Conservation (phyloP, 2,113 vertebrate genomes). For the Peromyscus leucopus region DNA sequence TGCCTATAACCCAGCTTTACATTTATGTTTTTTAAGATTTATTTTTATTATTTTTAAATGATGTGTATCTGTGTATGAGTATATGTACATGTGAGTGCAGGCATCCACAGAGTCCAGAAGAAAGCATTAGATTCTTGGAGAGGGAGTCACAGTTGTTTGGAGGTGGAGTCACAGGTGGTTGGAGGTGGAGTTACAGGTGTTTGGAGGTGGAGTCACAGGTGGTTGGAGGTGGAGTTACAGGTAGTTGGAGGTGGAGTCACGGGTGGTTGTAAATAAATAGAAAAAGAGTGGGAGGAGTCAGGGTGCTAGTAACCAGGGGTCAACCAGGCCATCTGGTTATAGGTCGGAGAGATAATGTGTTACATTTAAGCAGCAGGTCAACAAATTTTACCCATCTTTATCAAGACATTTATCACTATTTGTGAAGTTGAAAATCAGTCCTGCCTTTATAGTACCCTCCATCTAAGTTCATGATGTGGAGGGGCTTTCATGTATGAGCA, state of each 20-base stretch:
- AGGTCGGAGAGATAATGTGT: background rate
- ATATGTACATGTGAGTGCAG: background rate
- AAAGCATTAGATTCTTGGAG: background rate
- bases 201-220: no score
- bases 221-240: no score
- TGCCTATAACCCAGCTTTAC: background rate
- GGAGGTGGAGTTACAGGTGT: no score
- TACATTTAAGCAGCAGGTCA: background rate
- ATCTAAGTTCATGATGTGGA: slow-evolving; percentile 21
- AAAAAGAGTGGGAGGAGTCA: background rate
- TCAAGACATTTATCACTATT: background rate
- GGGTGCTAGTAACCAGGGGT: background rate
- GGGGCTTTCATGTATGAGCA: background rate
- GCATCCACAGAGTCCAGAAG: background rate
- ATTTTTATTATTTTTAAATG: background rate
- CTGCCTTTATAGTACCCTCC: background rate
- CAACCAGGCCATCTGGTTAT: background rate
- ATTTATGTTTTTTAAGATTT: background rate
- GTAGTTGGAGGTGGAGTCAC: no score
- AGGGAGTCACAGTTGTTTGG: background rate
- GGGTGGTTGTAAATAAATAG: background rate
- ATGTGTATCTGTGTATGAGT: background rate
- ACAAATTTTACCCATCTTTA: background rate
- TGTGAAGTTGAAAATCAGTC: background rate
- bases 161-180: no score